Percentiles rank a stretch among this genome's conserved stretches.
phyloP scores from a whole-genome alignment of 2,888 invertebrate species.

The Synanthedon vespiformis region DNA sequence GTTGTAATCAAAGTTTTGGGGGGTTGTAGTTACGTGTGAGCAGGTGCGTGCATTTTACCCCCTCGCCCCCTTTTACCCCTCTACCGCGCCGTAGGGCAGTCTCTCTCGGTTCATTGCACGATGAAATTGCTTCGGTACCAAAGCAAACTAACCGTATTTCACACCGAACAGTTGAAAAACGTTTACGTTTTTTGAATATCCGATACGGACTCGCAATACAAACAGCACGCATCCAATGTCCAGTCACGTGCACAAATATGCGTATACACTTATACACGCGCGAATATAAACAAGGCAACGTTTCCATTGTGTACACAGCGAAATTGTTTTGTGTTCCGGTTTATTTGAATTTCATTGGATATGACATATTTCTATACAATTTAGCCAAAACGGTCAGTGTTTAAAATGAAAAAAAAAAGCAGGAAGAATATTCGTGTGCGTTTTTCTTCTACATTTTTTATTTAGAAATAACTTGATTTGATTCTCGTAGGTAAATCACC shows the following conservation, averaged over 20 bases:
- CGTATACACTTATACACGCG: not conserved
- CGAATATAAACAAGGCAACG: constrained; percentile 13
- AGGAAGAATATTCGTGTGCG: too few relatives aligned
- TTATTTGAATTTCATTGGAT: too few relatives aligned
- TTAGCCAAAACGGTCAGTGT: too few relatives aligned
- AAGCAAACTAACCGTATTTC: constrained; percentile 33
- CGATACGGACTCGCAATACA: constrained; percentile 4
- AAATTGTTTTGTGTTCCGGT: constrained; percentile 12
- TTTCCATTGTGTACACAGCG: constrained; percentile 9
- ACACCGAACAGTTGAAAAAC: constrained; percentile 20
- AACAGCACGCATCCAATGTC: not conserved
- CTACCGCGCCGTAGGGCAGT: constrained; percentile 11
- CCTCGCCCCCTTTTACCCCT: not conserved
- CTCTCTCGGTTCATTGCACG: constrained; percentile 31
- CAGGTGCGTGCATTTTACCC: not conserved
- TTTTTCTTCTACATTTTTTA: too few relatives aligned
- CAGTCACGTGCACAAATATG: constrained; percentile 7
- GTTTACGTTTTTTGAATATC: constrained; percentile 15
- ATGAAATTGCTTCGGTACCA: constrained; percentile 29
- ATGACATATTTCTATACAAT: too few relatives aligned
- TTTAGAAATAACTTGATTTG: too few relatives aligned
- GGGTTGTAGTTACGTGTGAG: not conserved
- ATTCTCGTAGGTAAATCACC: too few relatives aligned
- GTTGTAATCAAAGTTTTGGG: not conserved
- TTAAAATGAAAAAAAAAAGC: too few relatives aligned